Conservation (phyloP, 1,140 invertebrate genomes). For the Pinna nobilis region DNA sequence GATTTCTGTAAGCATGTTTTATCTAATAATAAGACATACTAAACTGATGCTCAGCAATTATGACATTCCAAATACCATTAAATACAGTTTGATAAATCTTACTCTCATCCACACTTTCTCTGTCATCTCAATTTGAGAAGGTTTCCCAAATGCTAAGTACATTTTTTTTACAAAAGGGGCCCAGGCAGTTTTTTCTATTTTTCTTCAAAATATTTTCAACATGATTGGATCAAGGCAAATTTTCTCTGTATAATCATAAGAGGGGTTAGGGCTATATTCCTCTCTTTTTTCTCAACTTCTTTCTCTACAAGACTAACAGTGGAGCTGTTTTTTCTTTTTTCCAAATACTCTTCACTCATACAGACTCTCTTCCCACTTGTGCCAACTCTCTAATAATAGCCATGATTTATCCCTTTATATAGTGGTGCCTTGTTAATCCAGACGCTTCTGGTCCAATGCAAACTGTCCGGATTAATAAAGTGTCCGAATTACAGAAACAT, state of each 20-base stretch:
- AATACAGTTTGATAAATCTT: not conserved
- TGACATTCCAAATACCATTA: not conserved
- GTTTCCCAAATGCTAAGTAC: not conserved
- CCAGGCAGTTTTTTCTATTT: not conserved
- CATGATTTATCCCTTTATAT: not conserved
- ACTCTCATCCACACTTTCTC: not conserved
- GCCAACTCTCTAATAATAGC: not conserved
- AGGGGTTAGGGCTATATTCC: too few relatives aligned
- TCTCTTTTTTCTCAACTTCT: too few relatives aligned
- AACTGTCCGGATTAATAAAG: too few relatives aligned
- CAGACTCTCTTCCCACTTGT: not conserved
- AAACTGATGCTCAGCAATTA: not conserved
- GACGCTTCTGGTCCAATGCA: too few relatives aligned
- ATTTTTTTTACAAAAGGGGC: not conserved
- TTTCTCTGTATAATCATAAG: too few relatives aligned
- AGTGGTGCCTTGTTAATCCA: too few relatives aligned
- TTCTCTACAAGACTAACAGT: too few relatives aligned
- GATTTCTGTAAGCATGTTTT: conserved; percentile 5
- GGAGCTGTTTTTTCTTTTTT: too few relatives aligned
- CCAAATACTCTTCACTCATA: not conserved
- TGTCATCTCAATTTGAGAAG: not conserved
- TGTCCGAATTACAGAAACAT: too few relatives aligned
- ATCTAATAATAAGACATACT: not conserved
- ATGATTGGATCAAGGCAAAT: too few relatives aligned
- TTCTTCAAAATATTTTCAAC: too few relatives aligned